Evolutionary conservation across 2,113 vertebrate species (phyloP), one percentile per base, ranked within the genome.

Genomic region (Scolopax mira): DNA sequence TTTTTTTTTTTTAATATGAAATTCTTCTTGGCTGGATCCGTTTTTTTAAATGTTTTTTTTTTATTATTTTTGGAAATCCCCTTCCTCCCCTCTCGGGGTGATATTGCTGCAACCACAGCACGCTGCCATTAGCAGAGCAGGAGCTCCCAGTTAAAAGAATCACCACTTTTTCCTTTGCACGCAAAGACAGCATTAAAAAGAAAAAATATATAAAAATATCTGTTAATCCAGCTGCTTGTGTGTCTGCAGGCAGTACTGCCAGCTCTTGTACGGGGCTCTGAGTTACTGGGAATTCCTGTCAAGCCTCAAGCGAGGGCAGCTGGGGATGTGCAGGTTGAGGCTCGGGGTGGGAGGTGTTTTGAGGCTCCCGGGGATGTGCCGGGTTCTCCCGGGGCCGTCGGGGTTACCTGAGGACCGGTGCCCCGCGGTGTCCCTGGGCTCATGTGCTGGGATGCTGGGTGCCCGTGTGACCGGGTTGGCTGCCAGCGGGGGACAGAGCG

Each of bases 341-440:
- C 31, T 64, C 41, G 15, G 1, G 46, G 24, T 8, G 44, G 61
- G 49, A 61, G 39, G 11, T 23, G 90, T 8, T 33, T 41, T 10
- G 41, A 4, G 8, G n/a, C 61, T 80, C 51, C 1, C 4, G 4
- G 18, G 18, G 41, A 18, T 0, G 2, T 48, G 61, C 57, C 0
- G 3, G 82, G 5, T 6, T 65, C 62, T 90, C n/a, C 18, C 1
- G 2, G 11, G 69, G 58, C 9, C 9, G 19, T 7, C 2, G 58
- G 79, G 90, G 92, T 72, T 54, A 24, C 64, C 52, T 3, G 52
- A 75, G 94, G 80, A 51, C 54, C 4, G 3, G 27, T 44, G 61
- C 18, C 57, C 72, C 1, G 48, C 10, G 1, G 58, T 2, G n/a
- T 14, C 52, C 4, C 3, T 0, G 0, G 42, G 44, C 89, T 94